Evolutionary conservation across 2,113 vertebrate genomes (phyloP).

Genomic region (Bufo bufo): DNA sequence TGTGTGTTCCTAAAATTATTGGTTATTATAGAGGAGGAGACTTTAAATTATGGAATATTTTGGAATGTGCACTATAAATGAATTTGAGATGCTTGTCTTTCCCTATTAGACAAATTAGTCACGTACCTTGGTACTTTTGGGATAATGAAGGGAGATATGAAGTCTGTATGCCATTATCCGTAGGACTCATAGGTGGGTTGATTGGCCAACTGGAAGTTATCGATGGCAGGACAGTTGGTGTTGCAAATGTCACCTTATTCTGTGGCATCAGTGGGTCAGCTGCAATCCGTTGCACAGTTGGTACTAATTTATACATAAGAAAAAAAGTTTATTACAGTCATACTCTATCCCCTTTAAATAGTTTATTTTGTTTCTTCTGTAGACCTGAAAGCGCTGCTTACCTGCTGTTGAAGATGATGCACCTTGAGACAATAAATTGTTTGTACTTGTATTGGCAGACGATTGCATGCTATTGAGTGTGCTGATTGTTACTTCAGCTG

Average conservation of each 20-base stretch:
- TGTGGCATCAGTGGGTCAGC: constrained; percentile 17
- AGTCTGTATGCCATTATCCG: not conserved
- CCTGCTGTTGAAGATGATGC: constrained; percentile 16
- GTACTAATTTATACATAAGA: not conserved
- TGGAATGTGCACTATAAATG: too few species aligned
- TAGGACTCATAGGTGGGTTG: not conserved
- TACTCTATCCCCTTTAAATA: not conserved
- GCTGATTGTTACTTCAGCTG: not conserved
- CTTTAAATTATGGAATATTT: too few species aligned
- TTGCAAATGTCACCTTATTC: constrained; percentile 35
- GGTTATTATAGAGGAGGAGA: too few species aligned
- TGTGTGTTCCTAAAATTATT: too few species aligned
- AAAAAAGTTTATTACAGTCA: not conserved
- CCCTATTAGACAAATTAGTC: not conserved
- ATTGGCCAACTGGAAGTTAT: not conserved
- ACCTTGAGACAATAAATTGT: not conserved
- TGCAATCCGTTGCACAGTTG: constrained; percentile 18
- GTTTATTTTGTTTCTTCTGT: not conserved
- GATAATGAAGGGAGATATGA: not conserved
- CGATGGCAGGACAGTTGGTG: not conserved
- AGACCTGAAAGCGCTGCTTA: not conserved
- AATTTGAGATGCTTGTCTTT: not conserved
- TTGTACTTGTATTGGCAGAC: not conserved
- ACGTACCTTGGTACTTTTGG: not conserved
- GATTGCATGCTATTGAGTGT: not conserved